A percentile compares a stretch with the other conserved stretches of the same genome.
Evolutionary conservation across 2,797 vertebrate species (phyloP).

Genomic region (Hylomyscus alleni): DNA sequence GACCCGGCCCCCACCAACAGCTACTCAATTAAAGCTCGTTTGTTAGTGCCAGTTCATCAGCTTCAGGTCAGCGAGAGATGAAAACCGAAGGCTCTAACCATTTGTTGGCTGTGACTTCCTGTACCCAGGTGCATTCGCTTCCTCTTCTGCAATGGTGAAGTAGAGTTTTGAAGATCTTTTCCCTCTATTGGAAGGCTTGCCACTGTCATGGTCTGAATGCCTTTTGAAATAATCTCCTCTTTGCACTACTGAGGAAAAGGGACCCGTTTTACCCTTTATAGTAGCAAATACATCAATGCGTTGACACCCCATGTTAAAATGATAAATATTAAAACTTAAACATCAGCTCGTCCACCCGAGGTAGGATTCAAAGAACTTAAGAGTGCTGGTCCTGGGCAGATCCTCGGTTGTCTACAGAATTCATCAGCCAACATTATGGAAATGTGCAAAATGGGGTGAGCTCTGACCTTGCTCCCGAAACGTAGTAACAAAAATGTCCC

Average conservation of each 20-base stretch:
- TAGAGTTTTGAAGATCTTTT: slow-evolving; percentile 90
- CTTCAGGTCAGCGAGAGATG: slow-evolving; percentile 69
- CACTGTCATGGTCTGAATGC: slow-evolving; percentile 83
- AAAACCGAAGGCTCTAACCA: slow-evolving; percentile 88
- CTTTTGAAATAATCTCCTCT: slow-evolving; percentile 88
- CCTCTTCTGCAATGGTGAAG: slow-evolving; percentile 85
- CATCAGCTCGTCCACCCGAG: slow-evolving; percentile 69
- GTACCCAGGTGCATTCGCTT: slow-evolving; percentile 88
- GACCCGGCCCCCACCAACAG: background rate
- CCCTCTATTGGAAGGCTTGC: slow-evolving; percentile 84
- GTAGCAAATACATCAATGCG: slow-evolving; percentile 54
- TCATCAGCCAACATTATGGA: slow-evolving; percentile 80
- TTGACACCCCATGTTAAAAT: slow-evolving; percentile 59
- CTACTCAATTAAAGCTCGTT: slow-evolving; percentile 31
- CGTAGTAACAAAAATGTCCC: slow-evolving; percentile 66
- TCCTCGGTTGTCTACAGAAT: slow-evolving; percentile 67
- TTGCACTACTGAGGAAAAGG: slow-evolving; percentile 88
- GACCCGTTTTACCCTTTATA: slow-evolving; percentile 79
- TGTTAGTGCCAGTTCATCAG: slow-evolving; percentile 85
- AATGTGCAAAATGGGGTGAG: slow-evolving; percentile 33
- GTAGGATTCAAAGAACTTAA: slow-evolving; percentile 63
- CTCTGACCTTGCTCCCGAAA: slow-evolving; percentile 59
- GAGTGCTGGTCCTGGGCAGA: slow-evolving; percentile 45
- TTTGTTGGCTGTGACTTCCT: slow-evolving; percentile 91
- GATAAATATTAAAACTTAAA: slow-evolving; percentile 38